Percentiles rank a stretch among this genome's conserved stretches.
Evolutionary conservation across 2,888 invertebrate genomes (phyloP).

Genomic region (Tuta absoluta): DNA sequence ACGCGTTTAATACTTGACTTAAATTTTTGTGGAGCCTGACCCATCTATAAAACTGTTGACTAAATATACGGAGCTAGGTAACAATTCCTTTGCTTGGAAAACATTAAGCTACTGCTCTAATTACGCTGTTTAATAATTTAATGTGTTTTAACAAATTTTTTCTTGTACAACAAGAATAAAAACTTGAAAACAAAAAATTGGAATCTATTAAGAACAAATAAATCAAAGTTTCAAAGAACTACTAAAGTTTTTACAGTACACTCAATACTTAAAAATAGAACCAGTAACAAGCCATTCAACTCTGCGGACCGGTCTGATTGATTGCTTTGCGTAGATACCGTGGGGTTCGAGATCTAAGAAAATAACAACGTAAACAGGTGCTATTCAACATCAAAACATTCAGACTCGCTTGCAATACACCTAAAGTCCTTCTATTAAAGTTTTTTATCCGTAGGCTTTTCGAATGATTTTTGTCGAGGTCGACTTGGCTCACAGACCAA

Average conservation of each 20-base stretch:
- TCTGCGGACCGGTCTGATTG: constrained; percentile 16
- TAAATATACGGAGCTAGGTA: too few species aligned
- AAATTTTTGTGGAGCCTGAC: too few species aligned
- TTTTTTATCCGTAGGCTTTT: neutral
- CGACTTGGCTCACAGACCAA: neutral
- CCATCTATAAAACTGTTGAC: too few species aligned
- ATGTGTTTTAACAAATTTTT: too few species aligned
- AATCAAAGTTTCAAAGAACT: neutral
- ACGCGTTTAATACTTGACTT: too few species aligned
- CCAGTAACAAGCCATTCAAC: neutral
- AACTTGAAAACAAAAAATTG: neutral
- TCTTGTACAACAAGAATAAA: neutral
- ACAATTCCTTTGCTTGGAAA: too few species aligned
- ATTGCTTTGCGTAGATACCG: constrained; percentile 17
- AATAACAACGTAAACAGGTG: constrained; percentile 16
- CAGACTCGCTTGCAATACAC: constrained; percentile 1
- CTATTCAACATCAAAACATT: neutral
- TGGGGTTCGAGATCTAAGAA: constrained; percentile 6
- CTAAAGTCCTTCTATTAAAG: neutral
- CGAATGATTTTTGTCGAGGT: neutral
- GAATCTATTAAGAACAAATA: neutral
- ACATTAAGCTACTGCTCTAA: too few species aligned
- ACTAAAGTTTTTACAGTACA: neutral
- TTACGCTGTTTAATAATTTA: too few species aligned
- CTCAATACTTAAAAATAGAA: constrained; percentile 6